Base-by-base conservation (phyloP, 1,140 invertebrate species). In the Drosophila yakuba region DNA sequence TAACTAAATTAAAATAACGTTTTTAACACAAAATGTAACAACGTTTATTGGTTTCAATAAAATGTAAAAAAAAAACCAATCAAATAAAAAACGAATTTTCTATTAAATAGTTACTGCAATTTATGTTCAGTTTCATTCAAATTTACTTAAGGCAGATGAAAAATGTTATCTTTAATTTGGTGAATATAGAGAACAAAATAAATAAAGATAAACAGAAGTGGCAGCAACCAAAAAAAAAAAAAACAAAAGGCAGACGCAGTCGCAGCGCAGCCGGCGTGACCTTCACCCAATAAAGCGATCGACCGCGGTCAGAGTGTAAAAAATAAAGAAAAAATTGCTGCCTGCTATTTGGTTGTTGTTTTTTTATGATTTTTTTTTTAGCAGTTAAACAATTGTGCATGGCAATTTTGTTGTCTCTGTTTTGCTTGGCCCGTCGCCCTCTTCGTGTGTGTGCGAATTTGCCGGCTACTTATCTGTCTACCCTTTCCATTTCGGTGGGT, bases 221-320 rank as follows among this genome's bases (percentile, higher is more conserved):
- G 45, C 55, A 61, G 55, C 15, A 54, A 48, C 12, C 60, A 41
- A 61, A 48, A n/a, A 28, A 64, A 17, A 63, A 64, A 61, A 77
- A 76, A 81, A 45, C 51, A 50, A 76, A 57, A 55, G 67, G 56
- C 47, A 72, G 52, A 59, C 51, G 57, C 74, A 78, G 43, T 54
- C 43, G 69, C 77, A 58, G 67, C 69, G 71, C 80, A 60, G 52
- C 38, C 55, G 63, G 67, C 74, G 60, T 75, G 82, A 88, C 82
- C 82, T 86, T 86, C 82, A 86, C 82, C 82, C 82, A 86, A 81
- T 86, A 88, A 86, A 81, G 64, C 82, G 63, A 84, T 48, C 45
- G 64, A 81, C 71, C 69, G 74, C 71, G 83, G 75, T 78, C 82
- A 83, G 66, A 78, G 67, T 58, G 74, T 77, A 74, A 38, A 64